Base-by-base conservation (phyloP, 2,113 vertebrate genomes). In the Symphodus melops region DNA sequence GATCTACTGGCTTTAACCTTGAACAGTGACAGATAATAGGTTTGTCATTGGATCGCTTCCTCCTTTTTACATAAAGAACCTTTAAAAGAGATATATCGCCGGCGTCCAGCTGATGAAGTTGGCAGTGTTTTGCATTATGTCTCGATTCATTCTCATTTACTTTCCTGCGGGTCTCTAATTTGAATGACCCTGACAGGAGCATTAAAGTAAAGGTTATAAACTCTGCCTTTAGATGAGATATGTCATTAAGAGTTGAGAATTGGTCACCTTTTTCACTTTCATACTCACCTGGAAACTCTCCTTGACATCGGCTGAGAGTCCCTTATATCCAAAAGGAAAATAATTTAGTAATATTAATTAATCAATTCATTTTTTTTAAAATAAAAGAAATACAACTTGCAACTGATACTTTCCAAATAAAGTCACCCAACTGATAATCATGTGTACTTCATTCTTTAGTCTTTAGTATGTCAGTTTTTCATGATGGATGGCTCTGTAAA, bases 71-170 rank as follows among this genome's bases (percentile, higher is more conserved):
- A 90, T 92, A 91, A 93, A 91, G 83, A 84, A 82, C 68, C 81
- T 91, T 91, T 92, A 93, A 93, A 88, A 89, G 86, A 92, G 91
- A 94, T 90, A 86, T 90, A 92, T 94, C 19, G 74, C 86, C 77
- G 55, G 75, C 68, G 65, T 70, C 79, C 54, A 70, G 69, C 80
- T 86, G 90, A 92, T 92, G 88, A 92, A 87, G 90, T 87, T 85
- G 82, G 68, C 79, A 79, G 78, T 88, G 84, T 91, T 91, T 57
- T 71, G 85, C 82, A 92, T 92, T 90, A 89, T 89, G 91, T 87
- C 89, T 90, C 82, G 11, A 94, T 94, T 93, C 78, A 90, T 94
- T 91, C 89, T 94, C 88, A 95, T 94, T 93, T 93, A 83, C 87
- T 82, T 81, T 85, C 77, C 75, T 70, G 60, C 39, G 9, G 73